Percentiles rank a stretch among this genome's conserved stretches.
phyloP scores from a whole-genome alignment of 1,140 invertebrate species.

The Brachystomella parvula region DNA sequence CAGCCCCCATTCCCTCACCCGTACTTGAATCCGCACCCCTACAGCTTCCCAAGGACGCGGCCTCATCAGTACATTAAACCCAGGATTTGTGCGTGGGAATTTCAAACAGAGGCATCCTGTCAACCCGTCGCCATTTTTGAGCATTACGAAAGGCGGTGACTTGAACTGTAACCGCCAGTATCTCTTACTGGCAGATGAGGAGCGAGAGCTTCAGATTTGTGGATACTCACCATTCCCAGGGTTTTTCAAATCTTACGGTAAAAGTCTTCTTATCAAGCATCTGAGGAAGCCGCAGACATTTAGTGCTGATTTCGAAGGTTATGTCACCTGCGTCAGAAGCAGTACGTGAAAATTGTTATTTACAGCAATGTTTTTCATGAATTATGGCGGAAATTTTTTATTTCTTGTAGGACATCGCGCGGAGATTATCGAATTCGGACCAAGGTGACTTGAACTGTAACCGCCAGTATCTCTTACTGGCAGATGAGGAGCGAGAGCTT shows the following conservation, averaged over 20 bases:
- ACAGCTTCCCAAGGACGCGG: background rate
- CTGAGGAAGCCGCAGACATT: background rate
- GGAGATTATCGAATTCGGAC: background rate
- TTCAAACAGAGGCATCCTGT: background rate
- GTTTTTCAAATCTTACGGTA: background rate
- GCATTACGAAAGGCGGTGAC: background rate
- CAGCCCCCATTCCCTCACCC: background rate
- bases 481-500: too few species aligned
- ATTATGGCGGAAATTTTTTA: background rate
- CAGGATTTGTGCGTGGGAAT: background rate
- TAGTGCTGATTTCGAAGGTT: background rate
- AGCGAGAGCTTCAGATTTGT: background rate
- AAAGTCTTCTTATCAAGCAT: background rate
- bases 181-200: background rate
- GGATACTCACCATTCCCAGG: background rate
- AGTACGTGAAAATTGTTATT: background rate
- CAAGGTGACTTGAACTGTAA: background rate
- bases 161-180: constrained; percentile 4
- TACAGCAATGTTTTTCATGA: background rate
- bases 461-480: too few species aligned
- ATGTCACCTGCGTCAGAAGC: background rate
- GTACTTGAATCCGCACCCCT: background rate
- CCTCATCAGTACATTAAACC: background rate
- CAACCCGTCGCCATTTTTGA: background rate
- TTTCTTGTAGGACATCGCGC: too few species aligned